phyloP scores from a whole-genome alignment of 2,888 invertebrate genomes.

The Pseudococcus jackbeardsleyi region DNA sequence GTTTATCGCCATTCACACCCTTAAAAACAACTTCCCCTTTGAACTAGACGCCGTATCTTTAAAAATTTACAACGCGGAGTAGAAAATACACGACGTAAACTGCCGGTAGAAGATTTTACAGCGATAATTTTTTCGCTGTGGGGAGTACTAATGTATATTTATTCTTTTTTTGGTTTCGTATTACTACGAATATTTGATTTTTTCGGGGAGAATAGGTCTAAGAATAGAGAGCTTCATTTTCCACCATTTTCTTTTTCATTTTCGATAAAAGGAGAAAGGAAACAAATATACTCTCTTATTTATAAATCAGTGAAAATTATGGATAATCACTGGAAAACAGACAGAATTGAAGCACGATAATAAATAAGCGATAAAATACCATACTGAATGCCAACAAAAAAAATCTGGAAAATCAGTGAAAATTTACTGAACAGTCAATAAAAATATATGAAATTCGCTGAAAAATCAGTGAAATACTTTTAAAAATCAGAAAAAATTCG shows the following conservation, averaged over 20 bases:
- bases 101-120: not conserved
- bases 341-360: no score
- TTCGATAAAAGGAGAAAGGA: not conserved
- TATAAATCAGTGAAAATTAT: no score
- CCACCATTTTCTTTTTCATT: not conserved
- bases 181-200: not conserved
- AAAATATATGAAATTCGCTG: no score
- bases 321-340: no score
- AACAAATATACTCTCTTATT: no score
- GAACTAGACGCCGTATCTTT: not conserved
- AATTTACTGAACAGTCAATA: no score
- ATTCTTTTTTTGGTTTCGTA: not conserved
- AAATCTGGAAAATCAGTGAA: no score
- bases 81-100: not conserved
- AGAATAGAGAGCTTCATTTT: not conserved
- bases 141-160: constrained; percentile 10
- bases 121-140: not conserved
- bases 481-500: no score
- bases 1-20: not conserved
- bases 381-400: no score
- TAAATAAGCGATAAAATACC: no score
- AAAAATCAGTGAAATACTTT: no score
- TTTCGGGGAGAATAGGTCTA: not conserved
- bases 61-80: not conserved
- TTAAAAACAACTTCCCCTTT: not conserved